phyloP scores from a whole-genome alignment of 2,888 invertebrate species.

The Cantharis rufa region DNA sequence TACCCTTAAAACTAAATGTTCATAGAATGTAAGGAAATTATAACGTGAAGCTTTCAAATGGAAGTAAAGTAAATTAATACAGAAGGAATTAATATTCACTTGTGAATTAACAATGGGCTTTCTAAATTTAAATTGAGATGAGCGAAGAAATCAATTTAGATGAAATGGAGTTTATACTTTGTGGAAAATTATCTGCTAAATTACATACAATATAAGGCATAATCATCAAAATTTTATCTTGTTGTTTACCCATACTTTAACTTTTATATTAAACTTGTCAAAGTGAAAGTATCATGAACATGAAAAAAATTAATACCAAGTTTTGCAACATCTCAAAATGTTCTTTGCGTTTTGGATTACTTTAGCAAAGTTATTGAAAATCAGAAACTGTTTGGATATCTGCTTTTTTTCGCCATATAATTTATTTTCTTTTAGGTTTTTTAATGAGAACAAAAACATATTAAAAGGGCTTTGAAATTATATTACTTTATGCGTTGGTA shows the following conservation, averaged over 20 bases:
- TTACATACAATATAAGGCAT: not conserved
- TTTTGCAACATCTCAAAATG: not conserved
- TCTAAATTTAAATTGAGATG: constrained; percentile 24
- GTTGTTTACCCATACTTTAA: not conserved
- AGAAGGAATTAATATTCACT: constrained; percentile 29
- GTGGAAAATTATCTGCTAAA: constrained; percentile 1
- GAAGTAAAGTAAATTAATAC: constrained; percentile 29
- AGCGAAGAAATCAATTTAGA: constrained; percentile 20
- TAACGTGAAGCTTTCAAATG: constrained; percentile 21
- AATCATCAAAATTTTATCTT: not conserved
- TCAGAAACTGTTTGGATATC: not conserved
- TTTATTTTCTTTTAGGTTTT: not conserved
- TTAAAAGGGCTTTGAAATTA: not conserved
- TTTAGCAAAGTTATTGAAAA: not conserved
- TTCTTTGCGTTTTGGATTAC: not conserved
- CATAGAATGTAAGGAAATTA: constrained; percentile 23
- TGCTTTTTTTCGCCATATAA: not conserved
- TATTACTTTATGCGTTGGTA: not conserved
- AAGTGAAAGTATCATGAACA: not conserved
- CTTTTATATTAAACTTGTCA: not conserved
- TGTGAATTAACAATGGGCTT: constrained; percentile 26
- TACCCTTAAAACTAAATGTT: constrained; percentile 16
- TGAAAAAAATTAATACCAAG: not conserved
- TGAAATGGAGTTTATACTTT: constrained; percentile 10
- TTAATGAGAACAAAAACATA: not conserved